A percentile compares a stretch with the other conserved stretches of the same genome.
Evolutionary conservation across 2,888 invertebrate species (phyloP).

Genomic region (Tachina lurida): DNA sequence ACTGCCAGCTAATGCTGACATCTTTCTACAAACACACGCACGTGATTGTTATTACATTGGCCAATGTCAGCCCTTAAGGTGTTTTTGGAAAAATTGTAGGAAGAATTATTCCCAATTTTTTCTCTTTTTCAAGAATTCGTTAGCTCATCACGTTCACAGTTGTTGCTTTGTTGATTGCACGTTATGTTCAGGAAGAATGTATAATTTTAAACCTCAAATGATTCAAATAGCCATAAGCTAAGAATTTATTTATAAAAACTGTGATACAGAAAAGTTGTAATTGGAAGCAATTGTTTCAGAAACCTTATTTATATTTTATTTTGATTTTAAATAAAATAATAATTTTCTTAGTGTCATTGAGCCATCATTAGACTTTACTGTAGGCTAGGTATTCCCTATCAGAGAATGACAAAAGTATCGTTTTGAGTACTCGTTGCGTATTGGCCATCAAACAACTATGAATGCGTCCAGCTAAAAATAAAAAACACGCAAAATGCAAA

Average conservation of each 20-base stretch:
- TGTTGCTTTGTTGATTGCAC: neutral
- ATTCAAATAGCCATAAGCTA: constrained; percentile 57
- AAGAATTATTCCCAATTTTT: constrained; percentile 25
- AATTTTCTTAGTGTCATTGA: too few relatives aligned
- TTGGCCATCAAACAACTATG: too few relatives aligned
- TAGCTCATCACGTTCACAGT: constrained; percentile 30
- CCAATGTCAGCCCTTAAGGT: constrained; percentile 67
- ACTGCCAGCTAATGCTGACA: constrained; percentile 1
- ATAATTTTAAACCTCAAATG: constrained; percentile 54
- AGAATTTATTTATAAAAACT: neutral
- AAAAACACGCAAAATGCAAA: too few relatives aligned
- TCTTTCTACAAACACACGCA: constrained; percentile 10
- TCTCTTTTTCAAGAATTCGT: neutral
- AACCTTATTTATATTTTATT: too few relatives aligned
- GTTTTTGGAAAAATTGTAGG: constrained; percentile 1
- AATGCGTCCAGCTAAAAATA: too few relatives aligned
- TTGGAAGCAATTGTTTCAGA: too few relatives aligned
- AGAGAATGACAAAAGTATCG: too few relatives aligned
- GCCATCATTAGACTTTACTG: too few relatives aligned
- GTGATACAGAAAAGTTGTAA: too few relatives aligned
- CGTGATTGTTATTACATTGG: constrained; percentile 16
- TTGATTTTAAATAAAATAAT: too few relatives aligned
- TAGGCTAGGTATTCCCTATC: too few relatives aligned
- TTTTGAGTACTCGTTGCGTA: too few relatives aligned
- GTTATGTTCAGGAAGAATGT: neutral